phyloP scores from a whole-genome alignment of 2,113 vertebrate species.

The Cyprinodon tularosa region DNA sequence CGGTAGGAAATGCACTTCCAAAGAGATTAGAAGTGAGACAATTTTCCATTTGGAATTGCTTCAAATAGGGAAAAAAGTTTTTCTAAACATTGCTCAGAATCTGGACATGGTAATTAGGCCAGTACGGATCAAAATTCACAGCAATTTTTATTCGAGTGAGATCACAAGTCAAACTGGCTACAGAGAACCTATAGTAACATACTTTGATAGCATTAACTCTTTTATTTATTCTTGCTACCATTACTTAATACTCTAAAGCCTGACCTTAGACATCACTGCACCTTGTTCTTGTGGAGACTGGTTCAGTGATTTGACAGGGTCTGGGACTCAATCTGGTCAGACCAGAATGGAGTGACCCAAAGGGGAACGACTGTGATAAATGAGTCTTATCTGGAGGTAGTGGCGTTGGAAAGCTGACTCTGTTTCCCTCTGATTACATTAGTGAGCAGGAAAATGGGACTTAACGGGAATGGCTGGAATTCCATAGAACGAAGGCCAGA shows the following conservation, averaged over 20 bases:
- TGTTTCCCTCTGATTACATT: slow-evolving; percentile 80
- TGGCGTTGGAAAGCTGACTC: slow-evolving; percentile 72
- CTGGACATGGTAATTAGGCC: not conserved
- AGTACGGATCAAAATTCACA: not conserved
- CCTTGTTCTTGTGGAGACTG: slow-evolving; percentile 42
- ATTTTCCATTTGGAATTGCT: slow-evolving; percentile 39
- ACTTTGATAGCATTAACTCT: slow-evolving; percentile 16
- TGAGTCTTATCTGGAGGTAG: slow-evolving; percentile 77
- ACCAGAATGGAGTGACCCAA: slow-evolving; percentile 45
- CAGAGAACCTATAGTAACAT: not conserved
- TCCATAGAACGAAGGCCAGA: slow-evolving; percentile 65
- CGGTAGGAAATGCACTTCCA: slow-evolving; percentile 50
- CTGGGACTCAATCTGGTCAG: slow-evolving; percentile 64
- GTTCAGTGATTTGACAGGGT: slow-evolving; percentile 63
- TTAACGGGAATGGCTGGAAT: slow-evolving; percentile 72
- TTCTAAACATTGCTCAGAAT: slow-evolving; percentile 2
- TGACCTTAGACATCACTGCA: slow-evolving; percentile 53
- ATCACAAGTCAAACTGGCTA: slow-evolving; percentile 6
- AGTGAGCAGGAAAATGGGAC: slow-evolving; percentile 80
- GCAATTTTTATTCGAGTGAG: not conserved
- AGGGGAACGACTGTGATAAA: slow-evolving; percentile 79
- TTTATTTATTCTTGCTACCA: slow-evolving; percentile 51
- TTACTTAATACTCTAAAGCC: slow-evolving; percentile 52
- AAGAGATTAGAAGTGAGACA: slow-evolving; percentile 70
- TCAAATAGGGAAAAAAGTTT: not conserved